Percentiles rank a stretch among this genome's conserved stretches.
These are phyloP conservation scores for Schlechtendalia chinensis DNA, from an alignment of 1,140 invertebrate species.

Conservation along the genomic window DNA sequence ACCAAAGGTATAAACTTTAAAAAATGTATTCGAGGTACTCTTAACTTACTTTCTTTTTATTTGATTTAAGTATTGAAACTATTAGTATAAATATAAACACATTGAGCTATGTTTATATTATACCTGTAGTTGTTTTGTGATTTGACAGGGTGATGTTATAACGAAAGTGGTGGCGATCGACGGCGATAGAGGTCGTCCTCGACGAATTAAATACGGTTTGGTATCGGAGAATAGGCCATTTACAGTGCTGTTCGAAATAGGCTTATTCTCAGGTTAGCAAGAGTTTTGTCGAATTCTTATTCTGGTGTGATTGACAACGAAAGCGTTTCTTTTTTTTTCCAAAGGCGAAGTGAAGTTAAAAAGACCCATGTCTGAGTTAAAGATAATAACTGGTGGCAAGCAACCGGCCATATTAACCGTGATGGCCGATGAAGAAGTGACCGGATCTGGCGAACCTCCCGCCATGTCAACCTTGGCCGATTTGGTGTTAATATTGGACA, in stretches of 20 bases:
- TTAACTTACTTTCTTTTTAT: too few species aligned
- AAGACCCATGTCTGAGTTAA: constrained; percentile 71
- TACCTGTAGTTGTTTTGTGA: background rate
- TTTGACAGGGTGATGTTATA: constrained; percentile 62
- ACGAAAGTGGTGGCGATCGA: constrained; percentile 81
- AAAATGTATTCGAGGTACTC: too few species aligned
- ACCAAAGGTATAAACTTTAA: too few species aligned
- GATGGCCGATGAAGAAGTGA: constrained; percentile 77
- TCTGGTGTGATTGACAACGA: background rate
- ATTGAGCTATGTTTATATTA: background rate
- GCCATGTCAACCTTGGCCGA: constrained; percentile 75
- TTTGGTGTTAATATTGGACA: constrained; percentile 74
- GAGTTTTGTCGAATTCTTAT: background rate
- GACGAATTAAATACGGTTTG: constrained; percentile 77
- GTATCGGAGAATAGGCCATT: constrained; percentile 80
- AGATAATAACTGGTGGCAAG: constrained; percentile 71
- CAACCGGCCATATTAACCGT: constrained; percentile 78
- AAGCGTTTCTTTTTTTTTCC: background rate
- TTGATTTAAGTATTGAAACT: too few species aligned
- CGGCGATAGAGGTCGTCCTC: constrained; percentile 79
- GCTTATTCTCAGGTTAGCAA: constrained; percentile 72
- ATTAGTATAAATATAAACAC: too few species aligned
- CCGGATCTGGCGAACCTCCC: constrained; percentile 63
- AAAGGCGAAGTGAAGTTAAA: constrained; percentile 62
- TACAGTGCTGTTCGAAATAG: constrained; percentile 78